These are phyloP conservation scores for Volucella zonaria DNA, from an alignment of 2,888 invertebrate genomes.

Conservation along the genomic window DNA sequence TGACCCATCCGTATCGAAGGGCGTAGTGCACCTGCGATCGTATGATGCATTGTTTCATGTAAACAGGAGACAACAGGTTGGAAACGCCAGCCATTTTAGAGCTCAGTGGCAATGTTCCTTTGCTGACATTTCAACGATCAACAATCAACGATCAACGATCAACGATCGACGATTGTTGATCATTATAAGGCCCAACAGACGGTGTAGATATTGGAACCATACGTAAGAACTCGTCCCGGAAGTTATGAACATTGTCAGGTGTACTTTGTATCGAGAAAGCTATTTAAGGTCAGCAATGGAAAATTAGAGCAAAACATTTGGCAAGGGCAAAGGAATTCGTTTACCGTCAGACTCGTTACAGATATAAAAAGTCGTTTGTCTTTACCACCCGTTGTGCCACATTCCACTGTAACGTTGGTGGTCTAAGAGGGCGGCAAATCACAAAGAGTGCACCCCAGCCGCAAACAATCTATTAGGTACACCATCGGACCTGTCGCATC, in stretches of 20 bases:
- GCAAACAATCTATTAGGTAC: conserved; percentile 73
- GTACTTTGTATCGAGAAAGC: not conserved
- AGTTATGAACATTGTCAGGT: conserved; percentile 37
- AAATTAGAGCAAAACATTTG: conserved; percentile 48
- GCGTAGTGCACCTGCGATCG: conserved; percentile 69
- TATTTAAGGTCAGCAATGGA: conserved; percentile 34
- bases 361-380: conserved; percentile 1
- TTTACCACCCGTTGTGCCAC: conserved; percentile 61
- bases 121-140: conserved; percentile 35
- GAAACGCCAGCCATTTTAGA: conserved; percentile 57
- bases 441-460: conserved; percentile 70
- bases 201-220: conserved; percentile 7
- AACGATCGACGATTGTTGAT: too few relatives aligned
- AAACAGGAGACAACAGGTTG: conserved; percentile 62
- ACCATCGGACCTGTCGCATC: conserved; percentile 73
- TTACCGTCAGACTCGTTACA: not conserved
- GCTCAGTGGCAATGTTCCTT: conserved; percentile 23
- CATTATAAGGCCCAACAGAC: not conserved
- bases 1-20: conserved; percentile 64
- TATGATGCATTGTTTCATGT: conserved; percentile 28
- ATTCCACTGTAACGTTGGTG: conserved; percentile 64
- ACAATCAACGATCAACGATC: not conserved
- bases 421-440: conserved; percentile 61
- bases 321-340: conserved; percentile 22
- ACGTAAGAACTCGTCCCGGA: conserved; percentile 15